A percentile compares a stretch with the other conserved stretches of the same genome.
Conservation (phyloP, 2,797 vertebrate species). For the Mus caroli region DNA sequence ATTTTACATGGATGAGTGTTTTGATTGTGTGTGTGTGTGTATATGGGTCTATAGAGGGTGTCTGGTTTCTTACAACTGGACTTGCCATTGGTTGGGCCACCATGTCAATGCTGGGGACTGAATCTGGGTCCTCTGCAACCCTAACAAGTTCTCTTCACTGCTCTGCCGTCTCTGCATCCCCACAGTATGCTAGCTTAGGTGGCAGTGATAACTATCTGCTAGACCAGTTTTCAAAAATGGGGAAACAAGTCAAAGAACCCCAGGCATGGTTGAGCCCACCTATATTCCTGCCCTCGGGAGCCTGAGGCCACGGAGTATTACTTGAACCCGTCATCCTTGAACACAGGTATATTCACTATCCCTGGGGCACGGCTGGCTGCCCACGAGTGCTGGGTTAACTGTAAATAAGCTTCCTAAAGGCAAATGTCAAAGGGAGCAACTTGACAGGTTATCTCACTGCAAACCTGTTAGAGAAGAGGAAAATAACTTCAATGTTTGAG, state of each 20-base stretch:
- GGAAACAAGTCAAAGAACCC: neutral
- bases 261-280: neutral
- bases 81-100: no score
- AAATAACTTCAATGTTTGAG: neutral
- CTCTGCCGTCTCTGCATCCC: neutral
- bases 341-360: neutral
- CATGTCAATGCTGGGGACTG: neutral
- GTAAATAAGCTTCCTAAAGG: slow-evolving; percentile 34
- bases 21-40: neutral
- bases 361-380: neutral
- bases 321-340: neutral
- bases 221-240: neutral
- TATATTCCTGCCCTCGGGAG: neutral
- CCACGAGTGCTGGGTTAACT: neutral
- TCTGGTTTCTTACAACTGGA: neutral
- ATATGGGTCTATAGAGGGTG: neutral
- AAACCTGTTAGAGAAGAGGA: neutral
- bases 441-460: neutral
- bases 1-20: neutral
- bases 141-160: no score
- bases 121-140: neutral
- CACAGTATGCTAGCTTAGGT: neutral
- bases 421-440: neutral
- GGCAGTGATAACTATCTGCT: neutral
- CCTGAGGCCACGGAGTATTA: neutral